phyloP scores from a whole-genome alignment of 2,888 invertebrate species.

The Cataglyphis livida region DNA sequence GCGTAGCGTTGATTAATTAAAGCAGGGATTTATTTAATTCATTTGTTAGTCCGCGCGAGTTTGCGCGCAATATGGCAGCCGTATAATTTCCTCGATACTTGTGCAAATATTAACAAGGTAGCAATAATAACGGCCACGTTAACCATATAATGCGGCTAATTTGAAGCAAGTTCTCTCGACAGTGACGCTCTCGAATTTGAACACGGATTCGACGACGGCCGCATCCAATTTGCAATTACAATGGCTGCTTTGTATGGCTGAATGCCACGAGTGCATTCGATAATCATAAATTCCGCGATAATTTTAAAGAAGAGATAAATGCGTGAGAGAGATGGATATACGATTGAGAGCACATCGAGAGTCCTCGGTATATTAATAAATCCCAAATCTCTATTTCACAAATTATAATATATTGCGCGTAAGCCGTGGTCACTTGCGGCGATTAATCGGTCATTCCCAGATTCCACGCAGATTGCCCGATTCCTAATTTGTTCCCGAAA shows the following conservation, averaged over 20 bases:
- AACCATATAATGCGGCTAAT: conserved; percentile 42
- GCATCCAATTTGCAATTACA: conserved; percentile 52
- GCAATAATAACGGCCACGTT: conserved; percentile 36
- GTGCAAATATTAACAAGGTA: conserved; percentile 45
- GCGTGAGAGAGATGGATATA: neutral
- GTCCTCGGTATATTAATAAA: conserved; percentile 19
- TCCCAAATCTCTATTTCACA: conserved; percentile 31
- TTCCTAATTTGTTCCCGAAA: conserved; percentile 70
- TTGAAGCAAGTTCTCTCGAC: conserved; percentile 40
- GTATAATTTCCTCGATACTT: conserved; percentile 41
- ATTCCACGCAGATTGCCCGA: conserved; percentile 46
- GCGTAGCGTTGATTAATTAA: conserved; percentile 39
- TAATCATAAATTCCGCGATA: conserved; percentile 40
- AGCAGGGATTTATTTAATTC: conserved; percentile 20
- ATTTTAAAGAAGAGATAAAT: conserved; percentile 34
- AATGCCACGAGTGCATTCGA: conserved; percentile 20
- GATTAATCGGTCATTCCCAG: conserved; percentile 67
- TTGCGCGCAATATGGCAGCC: neutral
- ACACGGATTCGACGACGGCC: conserved; percentile 28
- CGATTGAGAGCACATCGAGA: neutral
- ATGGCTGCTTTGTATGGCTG: conserved; percentile 34
- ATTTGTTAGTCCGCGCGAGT: conserved; percentile 8
- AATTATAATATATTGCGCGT: conserved; percentile 56
- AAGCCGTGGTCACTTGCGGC: conserved; percentile 56
- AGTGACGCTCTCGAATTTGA: conserved; percentile 19